phyloP scores from a whole-genome alignment of 2,888 invertebrate species.

The Cenopis cana region DNA sequence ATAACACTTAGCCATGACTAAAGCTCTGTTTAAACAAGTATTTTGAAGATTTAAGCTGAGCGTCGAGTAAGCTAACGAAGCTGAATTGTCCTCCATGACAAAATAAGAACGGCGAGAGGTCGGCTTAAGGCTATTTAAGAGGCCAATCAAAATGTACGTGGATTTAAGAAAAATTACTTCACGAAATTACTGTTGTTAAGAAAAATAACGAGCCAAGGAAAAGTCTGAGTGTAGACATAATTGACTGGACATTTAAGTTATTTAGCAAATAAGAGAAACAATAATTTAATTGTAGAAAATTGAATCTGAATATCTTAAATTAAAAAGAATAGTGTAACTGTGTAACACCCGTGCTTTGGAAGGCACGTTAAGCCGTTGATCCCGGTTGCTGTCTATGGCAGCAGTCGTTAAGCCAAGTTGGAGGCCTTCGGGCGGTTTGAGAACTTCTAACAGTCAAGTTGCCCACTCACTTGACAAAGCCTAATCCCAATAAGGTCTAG shows the following conservation, averaged over 20 bases:
- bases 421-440: too few species aligned
- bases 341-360: too few species aligned
- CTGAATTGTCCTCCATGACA: constrained; percentile 10
- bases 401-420: too few species aligned
- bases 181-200: neutral
- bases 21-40: constrained; percentile 10
- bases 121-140: neutral
- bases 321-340: neutral
- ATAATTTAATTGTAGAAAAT: too few species aligned
- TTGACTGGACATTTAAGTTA: neutral
- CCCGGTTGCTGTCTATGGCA: too few species aligned
- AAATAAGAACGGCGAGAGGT: neutral
- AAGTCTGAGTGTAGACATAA: neutral
- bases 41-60: constrained; percentile 1
- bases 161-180: constrained; percentile 2
- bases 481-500: too few species aligned
- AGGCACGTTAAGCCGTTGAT: too few species aligned
- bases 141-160: constrained; percentile 5
- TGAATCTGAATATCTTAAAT: neutral
- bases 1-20: neutral
- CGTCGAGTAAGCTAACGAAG: constrained; percentile 24
- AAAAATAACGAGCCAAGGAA: neutral
- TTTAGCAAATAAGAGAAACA: neutral
- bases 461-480: too few species aligned
- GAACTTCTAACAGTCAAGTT: too few species aligned